Base-by-base conservation (phyloP, 2,888 invertebrate species). In the Dromius quadrimaculatus region DNA sequence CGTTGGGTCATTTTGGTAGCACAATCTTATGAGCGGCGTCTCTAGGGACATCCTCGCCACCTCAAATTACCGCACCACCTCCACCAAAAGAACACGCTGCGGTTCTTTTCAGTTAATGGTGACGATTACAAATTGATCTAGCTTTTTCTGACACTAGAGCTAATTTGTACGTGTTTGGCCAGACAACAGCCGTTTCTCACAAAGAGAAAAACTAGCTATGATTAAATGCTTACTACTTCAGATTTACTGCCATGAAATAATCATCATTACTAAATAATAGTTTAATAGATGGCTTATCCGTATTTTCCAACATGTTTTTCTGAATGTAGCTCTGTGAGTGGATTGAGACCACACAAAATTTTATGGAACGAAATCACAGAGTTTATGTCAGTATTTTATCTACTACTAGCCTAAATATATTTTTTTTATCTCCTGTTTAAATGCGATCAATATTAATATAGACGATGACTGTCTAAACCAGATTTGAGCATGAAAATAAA, bases 1-100 rank as follows among this genome's bases (percentile, higher is more conserved):
- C 75, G 79, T 77, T 78, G 76, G 80, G 79, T 80, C 80, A 80
- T 81, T 79, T 59, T 65, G 64, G 64, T 65, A 17, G 9, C 9
- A 38, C 66, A 66, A 66, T 66, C 66, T 66, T 66, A 66, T 66
- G 66, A 57, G 66, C 15, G 38, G 32, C 57, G 57, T 66, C 66
- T 66, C 66, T 19, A 9, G 66, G 57, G 66, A 66, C 13, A n/a
- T n/a, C 62, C 43, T 8, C 34, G 65, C 36, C 32, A 6, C 11
- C 50, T 38, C 57, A 66, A 66, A 66, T 66, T 66, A 66, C 66
- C 41, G 32, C 45, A 8, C 59, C 47, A 54, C 65, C 50, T 19
- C 45, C 13, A 36, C 36, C 61, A 34, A 36, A 19, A 13, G 17
- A 9, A 23, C 41, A 13, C n/a, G 6, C 38, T 38, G n/a, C 13